Base-by-base conservation (phyloP, 2,888 invertebrate genomes). In the Ophraella communa region DNA sequence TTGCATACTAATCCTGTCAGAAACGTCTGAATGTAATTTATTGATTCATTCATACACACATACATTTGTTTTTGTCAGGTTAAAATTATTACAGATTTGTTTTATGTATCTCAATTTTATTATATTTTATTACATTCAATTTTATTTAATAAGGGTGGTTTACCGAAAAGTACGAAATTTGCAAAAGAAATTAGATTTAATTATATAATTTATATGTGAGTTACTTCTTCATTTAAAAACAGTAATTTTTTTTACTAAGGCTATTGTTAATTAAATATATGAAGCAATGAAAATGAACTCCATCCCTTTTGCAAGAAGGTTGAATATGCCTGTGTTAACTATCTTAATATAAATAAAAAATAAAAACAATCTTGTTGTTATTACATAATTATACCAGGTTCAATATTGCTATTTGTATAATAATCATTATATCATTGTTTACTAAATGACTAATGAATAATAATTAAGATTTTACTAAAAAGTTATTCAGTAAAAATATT, bases 341-440 rank as follows among this genome's bases (percentile, higher is more conserved):
- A 62, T 33, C 51, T 49, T 59, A 64, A 64, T 62, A 61, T 45
- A 62, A 64, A 62, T 59, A 59, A 62, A 64, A 64, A 64, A 61
- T 45, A 62, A 64, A 62, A 62, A 59, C 64, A 64, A 67, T 55
- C 24, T 57, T 58, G 56, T 60, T 58, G 55, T 60, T 59, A 67
- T 67, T 67, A 55, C 56, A 55, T 62, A 59, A 67, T 33, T 60
- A 39, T 35, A n/a, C 27, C 49, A 45, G 49, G 56, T 33, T 62
- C 51, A 47, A 56, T 62, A 61, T 61, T 51, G 47, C 58, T 64
- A 56, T 65, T 57, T 53, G 47, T 35, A 49, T 61, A 61, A 30
- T 3, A 30, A 62, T 62, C 59, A 64, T 64, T 64, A 58, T 57
- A 67, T 67, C 62, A 61, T 8, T 64, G 62, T 58, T 64, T 62